Percentiles rank a stretch among this genome's conserved stretches.
These are phyloP conservation scores for Taxidea taxus DNA, from an alignment of 2,113 vertebrate species.

Conservation along the genomic window DNA sequence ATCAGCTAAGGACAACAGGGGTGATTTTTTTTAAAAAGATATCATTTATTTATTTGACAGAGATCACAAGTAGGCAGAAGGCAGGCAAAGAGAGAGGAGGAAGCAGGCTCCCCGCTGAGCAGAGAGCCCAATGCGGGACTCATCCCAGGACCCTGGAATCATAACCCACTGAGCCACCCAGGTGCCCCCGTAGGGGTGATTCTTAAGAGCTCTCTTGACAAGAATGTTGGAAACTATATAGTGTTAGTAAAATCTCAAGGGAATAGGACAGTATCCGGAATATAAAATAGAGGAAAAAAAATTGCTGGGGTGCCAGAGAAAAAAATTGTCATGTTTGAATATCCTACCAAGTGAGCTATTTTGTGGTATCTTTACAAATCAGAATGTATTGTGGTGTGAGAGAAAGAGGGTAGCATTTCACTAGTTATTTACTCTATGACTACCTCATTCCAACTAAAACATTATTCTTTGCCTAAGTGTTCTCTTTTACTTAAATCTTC, in stretches of 20 bases:
- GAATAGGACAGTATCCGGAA: neutral
- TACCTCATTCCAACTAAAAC: slow-evolving; percentile 25
- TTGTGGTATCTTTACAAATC: neutral
- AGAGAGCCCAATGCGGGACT: no score
- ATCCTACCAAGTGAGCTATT: neutral
- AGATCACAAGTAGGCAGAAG: no score
- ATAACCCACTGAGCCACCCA: no score
- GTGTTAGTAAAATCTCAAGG: neutral
- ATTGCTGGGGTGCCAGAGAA: neutral
- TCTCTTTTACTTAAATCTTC: slow-evolving; percentile 38
- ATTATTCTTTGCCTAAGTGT: slow-evolving; percentile 11
- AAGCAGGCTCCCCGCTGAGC: no score
- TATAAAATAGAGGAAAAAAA: neutral
- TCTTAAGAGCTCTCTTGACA: neutral
- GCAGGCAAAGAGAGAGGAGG: no score
- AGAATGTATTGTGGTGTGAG: neutral
- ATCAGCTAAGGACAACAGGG: neutral
- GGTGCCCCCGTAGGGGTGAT: no score
- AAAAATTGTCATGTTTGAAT: neutral
- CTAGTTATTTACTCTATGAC: neutral
- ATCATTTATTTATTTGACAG: no score
- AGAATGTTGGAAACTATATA: neutral
- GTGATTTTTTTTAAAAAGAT: no score
- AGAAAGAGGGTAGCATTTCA: neutral
- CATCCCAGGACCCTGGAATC: no score